These are phyloP conservation scores for Hucho hucho DNA, from an alignment of 2,113 vertebrate species.

Conservation along the genomic window DNA sequence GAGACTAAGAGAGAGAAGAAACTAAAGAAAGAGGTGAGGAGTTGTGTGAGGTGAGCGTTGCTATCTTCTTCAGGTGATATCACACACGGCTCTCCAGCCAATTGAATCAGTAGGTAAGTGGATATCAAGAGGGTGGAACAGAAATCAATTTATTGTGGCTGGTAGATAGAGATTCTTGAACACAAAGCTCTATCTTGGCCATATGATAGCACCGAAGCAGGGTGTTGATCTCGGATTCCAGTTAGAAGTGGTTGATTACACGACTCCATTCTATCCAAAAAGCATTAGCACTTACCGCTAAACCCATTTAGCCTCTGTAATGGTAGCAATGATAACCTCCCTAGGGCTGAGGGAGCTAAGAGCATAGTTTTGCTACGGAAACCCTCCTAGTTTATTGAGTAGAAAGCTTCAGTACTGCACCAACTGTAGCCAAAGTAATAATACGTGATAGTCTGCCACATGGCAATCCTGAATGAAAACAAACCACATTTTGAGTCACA, in stretches of 20 bases:
- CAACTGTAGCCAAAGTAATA: neutral
- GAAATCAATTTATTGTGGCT: conserved; percentile 17
- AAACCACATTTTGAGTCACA: neutral
- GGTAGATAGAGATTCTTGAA: conserved; percentile 6
- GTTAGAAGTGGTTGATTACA: conserved; percentile 61
- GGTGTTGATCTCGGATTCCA: conserved; percentile 58
- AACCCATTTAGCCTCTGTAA: conserved; percentile 47
- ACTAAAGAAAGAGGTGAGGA: neutral
- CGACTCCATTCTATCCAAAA: conserved; percentile 49
- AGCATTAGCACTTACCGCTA: conserved; percentile 55
- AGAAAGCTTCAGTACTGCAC: neutral
- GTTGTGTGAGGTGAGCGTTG: conserved; percentile 11
- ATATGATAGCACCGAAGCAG: conserved; percentile 53
- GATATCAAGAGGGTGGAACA: conserved; percentile 39
- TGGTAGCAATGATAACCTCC: conserved; percentile 24
- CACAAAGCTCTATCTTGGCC: conserved; percentile 49
- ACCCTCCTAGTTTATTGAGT: neutral
- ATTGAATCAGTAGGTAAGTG: conserved; percentile 64
- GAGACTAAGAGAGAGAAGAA: neutral
- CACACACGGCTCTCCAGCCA: conserved; percentile 43
- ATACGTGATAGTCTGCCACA: neutral
- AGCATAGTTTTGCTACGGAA: neutral
- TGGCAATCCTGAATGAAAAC: neutral
- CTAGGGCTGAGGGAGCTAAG: conserved; percentile 17
- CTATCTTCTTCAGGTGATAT: conserved; percentile 48